Conservation (phyloP, 2,113 vertebrate genomes). For the Heliornis fulica region DNA sequence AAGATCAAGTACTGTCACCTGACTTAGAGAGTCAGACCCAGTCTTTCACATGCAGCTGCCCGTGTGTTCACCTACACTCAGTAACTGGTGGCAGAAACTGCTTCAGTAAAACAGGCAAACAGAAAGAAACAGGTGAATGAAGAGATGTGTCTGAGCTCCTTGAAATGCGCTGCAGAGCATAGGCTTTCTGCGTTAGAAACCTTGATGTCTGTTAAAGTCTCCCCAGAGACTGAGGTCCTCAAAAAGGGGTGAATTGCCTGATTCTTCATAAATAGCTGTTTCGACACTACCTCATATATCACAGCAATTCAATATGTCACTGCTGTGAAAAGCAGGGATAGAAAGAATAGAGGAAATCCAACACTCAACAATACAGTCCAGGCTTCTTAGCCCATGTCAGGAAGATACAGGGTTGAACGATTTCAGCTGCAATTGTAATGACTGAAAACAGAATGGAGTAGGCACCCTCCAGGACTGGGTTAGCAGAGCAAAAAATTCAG, state of each 20-base stretch:
- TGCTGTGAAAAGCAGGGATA: neutral
- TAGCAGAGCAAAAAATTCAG: neutral
- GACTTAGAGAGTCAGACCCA: neutral
- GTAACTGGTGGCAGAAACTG: neutral
- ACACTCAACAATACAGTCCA: neutral
- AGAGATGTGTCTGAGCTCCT: neutral
- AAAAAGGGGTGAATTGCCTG: neutral
- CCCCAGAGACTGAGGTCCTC: neutral
- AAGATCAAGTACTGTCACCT: neutral
- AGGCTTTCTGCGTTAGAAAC: neutral
- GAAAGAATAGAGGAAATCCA: neutral
- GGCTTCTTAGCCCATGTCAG: neutral
- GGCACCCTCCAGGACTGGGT: neutral
- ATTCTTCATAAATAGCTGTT: neutral
- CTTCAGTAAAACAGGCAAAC: neutral
- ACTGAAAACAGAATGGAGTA: neutral
- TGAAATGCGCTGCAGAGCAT: neutral
- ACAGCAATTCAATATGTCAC: neutral
- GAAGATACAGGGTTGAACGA: neutral
- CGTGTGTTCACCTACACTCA: neutral
- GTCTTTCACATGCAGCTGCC: neutral
- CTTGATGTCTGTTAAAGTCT: neutral
- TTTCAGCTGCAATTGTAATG: neutral
- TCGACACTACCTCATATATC: neutral
- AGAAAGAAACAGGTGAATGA: neutral